Conservation (phyloP, 2,797 vertebrate species). For the Xerus rutilus region DNA sequence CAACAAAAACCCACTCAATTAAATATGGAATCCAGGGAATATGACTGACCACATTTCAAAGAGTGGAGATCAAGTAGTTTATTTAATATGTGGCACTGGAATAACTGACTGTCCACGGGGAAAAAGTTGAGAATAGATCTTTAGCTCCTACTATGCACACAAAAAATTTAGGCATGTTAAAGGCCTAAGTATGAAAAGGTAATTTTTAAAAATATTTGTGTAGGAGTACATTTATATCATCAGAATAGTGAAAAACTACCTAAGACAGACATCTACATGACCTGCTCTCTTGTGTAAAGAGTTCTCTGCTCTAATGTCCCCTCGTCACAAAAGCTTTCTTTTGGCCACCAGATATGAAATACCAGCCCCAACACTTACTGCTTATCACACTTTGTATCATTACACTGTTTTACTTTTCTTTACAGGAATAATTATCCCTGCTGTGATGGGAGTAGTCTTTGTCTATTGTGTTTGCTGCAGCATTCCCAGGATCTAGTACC, state of each 20-base stretch:
- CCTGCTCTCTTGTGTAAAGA: neutral
- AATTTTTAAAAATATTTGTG: neutral
- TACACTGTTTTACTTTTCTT: neutral
- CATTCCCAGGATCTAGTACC: neutral
- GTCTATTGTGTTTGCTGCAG: neutral
- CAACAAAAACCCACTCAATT: neutral
- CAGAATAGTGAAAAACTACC: neutral
- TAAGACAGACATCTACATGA: neutral
- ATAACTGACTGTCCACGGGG: neutral
- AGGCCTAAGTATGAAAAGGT: neutral
- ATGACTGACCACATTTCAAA: neutral
- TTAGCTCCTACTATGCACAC: neutral
- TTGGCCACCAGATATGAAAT: neutral
- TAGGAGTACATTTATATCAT: neutral
- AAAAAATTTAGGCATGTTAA: neutral
- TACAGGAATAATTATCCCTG: neutral
- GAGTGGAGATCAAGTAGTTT: neutral
- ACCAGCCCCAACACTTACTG: neutral
- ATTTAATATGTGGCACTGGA: neutral
- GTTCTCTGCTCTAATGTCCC: neutral
- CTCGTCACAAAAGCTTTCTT: neutral
- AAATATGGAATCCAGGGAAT: neutral
- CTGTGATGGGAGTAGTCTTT: neutral
- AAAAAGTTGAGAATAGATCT: neutral
- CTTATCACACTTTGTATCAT: neutral